Base-by-base conservation (phyloP, 2,113 vertebrate genomes). In the Opisthocomus hoazin region DNA sequence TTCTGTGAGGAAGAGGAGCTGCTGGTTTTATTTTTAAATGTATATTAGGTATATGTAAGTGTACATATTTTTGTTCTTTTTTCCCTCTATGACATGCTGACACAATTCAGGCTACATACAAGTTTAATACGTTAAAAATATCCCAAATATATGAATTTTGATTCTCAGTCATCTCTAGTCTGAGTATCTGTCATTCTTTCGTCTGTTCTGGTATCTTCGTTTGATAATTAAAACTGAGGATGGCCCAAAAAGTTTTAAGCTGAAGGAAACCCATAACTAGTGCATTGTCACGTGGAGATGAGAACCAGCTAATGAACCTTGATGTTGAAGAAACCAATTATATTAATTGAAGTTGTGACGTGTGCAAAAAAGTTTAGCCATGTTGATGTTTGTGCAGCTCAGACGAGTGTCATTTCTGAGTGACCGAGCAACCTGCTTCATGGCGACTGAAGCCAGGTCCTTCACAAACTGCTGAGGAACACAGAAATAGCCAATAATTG, bases 331-430 rank as follows among this genome's bases (percentile, higher is more conserved):
- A 77, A 91, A 87, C 17, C 23, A 89, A 87, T 95, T 93, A 81
- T 14, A 84, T 69, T 95, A 87, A 93, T 68, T 93, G 63, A 68
- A 73, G 51, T 29, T 30, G 20, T 94, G 80, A 87, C 5, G 5
- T 8, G 15, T 16, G 32, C 9, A 48, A 70, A 95, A 74, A 69
- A 50, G 41, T 43, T 54, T 10, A 43, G 21, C 89, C 75, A 64
- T 45, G 37, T 39, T 32, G 53, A 19, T 92, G 46, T 74, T 84
- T 84, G 34, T 0, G 1, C 30, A 22, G 54, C 54, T 87, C 56
- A 50, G 84, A 27, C 50, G 68, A 22, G 63, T 2, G 1, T 41
- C 3, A 78, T 85, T 87, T 74, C 26, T 7, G 56, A 74, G 56
- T 71, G 66, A 64, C 51, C 66, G 48, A 70, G 23, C 14, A 21